phyloP scores from a whole-genome alignment of 1,140 invertebrate species.

The Drosophila nikananu region DNA sequence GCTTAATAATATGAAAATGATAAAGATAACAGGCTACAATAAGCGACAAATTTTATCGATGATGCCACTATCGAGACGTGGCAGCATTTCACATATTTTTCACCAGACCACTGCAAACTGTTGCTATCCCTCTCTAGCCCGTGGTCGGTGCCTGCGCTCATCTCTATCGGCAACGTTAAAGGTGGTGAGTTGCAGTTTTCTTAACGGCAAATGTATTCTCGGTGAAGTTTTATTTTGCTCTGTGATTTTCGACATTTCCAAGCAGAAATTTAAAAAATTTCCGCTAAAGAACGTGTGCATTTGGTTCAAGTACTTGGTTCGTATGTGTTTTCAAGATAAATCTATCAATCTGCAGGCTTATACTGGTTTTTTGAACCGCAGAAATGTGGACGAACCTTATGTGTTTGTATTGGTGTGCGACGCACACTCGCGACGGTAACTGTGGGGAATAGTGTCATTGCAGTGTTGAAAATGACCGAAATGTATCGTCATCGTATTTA shows the following conservation, averaged over 20 bases:
- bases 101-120: conserved; percentile 33
- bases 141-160: conserved; percentile 30
- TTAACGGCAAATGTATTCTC: conserved; percentile 81
- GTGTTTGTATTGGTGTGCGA: conserved; percentile 61
- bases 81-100: conserved; percentile 58
- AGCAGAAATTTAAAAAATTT: conserved; percentile 80
- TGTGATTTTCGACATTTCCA: conserved; percentile 85
- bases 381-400: conserved; percentile 55
- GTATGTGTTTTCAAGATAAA: conserved; percentile 57
- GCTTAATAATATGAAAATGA: too few species aligned
- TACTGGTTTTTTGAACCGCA: conserved; percentile 28
- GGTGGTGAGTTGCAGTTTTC: conserved; percentile 79
- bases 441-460: conserved; percentile 40
- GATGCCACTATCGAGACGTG: conserved; percentile 24
- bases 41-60: not conserved
- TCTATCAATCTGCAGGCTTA: conserved; percentile 1
- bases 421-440: conserved; percentile 34
- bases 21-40: too few species aligned
- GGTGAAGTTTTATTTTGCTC: conserved; percentile 83
- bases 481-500: conserved; percentile 13
- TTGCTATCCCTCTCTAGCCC: conserved; percentile 33
- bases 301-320: conserved; percentile 76
- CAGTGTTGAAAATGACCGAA: conserved; percentile 29
- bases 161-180: conserved; percentile 41
- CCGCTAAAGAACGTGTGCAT: conserved; percentile 71